Base-by-base conservation (phyloP, 2,797 vertebrate species). In the Trematomus bernacchii region DNA sequence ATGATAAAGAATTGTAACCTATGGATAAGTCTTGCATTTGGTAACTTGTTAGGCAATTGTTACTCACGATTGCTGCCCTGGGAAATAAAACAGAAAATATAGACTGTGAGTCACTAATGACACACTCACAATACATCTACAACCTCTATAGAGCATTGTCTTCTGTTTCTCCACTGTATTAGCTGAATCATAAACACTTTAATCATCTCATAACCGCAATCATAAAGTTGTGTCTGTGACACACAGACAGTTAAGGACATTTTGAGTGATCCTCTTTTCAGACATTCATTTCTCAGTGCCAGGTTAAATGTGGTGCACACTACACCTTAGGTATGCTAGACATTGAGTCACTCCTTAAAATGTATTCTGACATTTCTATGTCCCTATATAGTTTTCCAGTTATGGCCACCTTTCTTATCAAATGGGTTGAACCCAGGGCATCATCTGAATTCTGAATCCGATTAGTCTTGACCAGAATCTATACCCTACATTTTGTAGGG, bases 401-500 rank as follows among this genome's bases (percentile, higher is more conserved):
- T 77, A 47, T 8, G 33, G 40, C 61, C 37, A 40, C 10, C 30
- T 76, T 66, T 71, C 9, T 70, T 66, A 57, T 46, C 52, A 71
- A 48, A 44, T 59, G 21, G 52, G 47, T 46, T 73, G 21, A 82
- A 64, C 33, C 55, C 66, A 65, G 53, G 50, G 60, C 57, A 73
- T 74, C 58, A 66, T 70, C 61, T 57, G n/a, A 52, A 50, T 75
- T 27, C 27, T 27, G 27, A 63, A 53, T 50, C 18, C 53, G 50
- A 63, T 84, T 55, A 81, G 42, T 81, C 16, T 52, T 63, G 44
- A 82, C 76, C 30, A 46, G 42, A 61, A 76, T 83, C 78, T 85
- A 86, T 76, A 57, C 76, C 70, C 72, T 76, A 72, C 70, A 76
- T 85, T 76, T 81, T 83, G 70, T 85, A 37, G 14, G 62, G 57